Evolutionary conservation across 2,797 vertebrate genomes (phyloP).

Genomic region (Peromyscus eremicus): DNA sequence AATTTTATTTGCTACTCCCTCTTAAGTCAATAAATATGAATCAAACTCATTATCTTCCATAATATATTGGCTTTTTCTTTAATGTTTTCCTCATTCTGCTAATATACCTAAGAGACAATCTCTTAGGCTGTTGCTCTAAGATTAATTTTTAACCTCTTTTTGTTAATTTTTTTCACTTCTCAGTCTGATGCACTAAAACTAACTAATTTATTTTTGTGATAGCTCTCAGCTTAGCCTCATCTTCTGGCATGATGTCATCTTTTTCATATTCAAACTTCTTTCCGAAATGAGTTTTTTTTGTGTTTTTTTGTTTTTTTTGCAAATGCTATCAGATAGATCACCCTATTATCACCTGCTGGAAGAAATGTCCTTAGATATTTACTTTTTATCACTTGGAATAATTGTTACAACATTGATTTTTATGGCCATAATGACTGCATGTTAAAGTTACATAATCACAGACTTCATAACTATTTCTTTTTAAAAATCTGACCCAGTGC

Average conservation of each 20-base stretch:
- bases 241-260: not conserved
- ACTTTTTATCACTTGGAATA: not conserved
- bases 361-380: not conserved
- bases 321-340: not conserved
- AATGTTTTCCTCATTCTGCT: not conserved
- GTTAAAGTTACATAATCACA: not conserved
- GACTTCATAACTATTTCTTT: not conserved
- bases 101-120: not conserved
- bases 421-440: not conserved
- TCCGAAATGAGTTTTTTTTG: not conserved
- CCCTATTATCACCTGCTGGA: not conserved
- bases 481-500: not conserved
- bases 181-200: not conserved
- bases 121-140: not conserved
- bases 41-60: not conserved
- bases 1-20: not conserved
- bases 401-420: not conserved
- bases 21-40: not conserved
- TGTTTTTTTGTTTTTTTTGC: too few species aligned
- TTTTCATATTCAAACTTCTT: not conserved
- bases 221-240: not conserved
- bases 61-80: not conserved
- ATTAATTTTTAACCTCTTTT: not conserved
- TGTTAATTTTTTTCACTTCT: not conserved
- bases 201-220: not conserved